Conservation (phyloP, 2,888 invertebrate genomes). For the Pharmacophagus antenor region DNA sequence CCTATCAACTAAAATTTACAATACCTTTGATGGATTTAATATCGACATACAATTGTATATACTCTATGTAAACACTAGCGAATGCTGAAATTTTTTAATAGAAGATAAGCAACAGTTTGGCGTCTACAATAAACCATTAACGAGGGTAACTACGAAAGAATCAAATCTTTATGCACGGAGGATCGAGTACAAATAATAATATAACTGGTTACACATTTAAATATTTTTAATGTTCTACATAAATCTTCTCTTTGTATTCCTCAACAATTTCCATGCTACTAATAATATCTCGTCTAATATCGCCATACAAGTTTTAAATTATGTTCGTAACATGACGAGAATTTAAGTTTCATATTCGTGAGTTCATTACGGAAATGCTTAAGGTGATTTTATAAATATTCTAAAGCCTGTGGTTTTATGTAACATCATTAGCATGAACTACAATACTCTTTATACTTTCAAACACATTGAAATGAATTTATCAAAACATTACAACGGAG, state of each 20-base stretch:
- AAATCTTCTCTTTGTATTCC: conserved; percentile 47
- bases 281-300: conserved; percentile 72
- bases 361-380: neutral
- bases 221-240: conserved; percentile 51
- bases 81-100: conserved; percentile 3
- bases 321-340: conserved; percentile 14
- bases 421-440: neutral
- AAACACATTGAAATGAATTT: neutral
- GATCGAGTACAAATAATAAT: conserved; percentile 50
- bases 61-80: conserved; percentile 9
- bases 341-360: conserved; percentile 10
- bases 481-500: conserved; percentile 14
- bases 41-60: neutral
- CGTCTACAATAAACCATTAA: conserved; percentile 69
- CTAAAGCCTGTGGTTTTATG: no score
- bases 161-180: conserved; percentile 47
- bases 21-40: conserved; percentile 1
- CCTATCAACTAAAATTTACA: conserved; percentile 11
- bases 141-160: conserved; percentile 67
- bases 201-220: conserved; percentile 42
- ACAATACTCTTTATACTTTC: neutral
- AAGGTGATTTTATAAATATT: no score
- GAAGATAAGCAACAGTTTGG: conserved; percentile 58
- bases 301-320: conserved; percentile 49
- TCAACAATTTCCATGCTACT: conserved; percentile 49